A percentile compares a stretch with the other conserved stretches of the same genome.
These are phyloP conservation scores for Nannoperca obscura DNA, from an alignment of 2,797 vertebrate genomes.

Conservation along the genomic window DNA sequence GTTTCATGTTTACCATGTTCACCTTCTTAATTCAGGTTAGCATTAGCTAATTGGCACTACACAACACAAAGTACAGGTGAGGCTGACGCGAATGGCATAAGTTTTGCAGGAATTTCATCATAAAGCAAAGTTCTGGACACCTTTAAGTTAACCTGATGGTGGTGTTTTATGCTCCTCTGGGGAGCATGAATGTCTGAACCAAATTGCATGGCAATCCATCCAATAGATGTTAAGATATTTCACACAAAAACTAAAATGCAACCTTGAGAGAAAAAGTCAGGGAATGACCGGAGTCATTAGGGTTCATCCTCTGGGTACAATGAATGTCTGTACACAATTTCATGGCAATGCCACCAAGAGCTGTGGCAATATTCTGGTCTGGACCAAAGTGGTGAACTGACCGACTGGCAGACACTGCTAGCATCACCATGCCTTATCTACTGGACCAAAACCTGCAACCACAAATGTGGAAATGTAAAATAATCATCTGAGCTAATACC, in stretches of 20 bases:
- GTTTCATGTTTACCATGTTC: not conserved
- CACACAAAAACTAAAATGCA: not conserved
- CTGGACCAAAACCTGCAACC: not conserved
- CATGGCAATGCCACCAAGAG: not conserved
- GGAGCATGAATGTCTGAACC: too few relatives aligned
- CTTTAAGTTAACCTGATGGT: not conserved
- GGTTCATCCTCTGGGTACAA: not conserved
- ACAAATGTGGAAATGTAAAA: constrained; percentile 15
- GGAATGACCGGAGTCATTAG: not conserved
- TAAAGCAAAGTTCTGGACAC: not conserved
- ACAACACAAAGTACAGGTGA: not conserved
- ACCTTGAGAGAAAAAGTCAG: not conserved
- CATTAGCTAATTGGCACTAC: not conserved
- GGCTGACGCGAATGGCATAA: too few relatives aligned
- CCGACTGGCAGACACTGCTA: not conserved
- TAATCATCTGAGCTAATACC: constrained; percentile 2
- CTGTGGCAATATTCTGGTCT: not conserved
- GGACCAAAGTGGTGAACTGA: not conserved
- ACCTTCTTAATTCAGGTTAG: not conserved
- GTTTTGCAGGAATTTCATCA: too few relatives aligned
- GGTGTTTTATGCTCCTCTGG: not conserved
- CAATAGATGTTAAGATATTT: too few relatives aligned
- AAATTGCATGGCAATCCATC: too few relatives aligned
- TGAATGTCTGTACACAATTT: not conserved
- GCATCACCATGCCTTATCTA: not conserved